Base-by-base conservation (phyloP, 2,888 invertebrate species). In the Apoda limacodes region DNA sequence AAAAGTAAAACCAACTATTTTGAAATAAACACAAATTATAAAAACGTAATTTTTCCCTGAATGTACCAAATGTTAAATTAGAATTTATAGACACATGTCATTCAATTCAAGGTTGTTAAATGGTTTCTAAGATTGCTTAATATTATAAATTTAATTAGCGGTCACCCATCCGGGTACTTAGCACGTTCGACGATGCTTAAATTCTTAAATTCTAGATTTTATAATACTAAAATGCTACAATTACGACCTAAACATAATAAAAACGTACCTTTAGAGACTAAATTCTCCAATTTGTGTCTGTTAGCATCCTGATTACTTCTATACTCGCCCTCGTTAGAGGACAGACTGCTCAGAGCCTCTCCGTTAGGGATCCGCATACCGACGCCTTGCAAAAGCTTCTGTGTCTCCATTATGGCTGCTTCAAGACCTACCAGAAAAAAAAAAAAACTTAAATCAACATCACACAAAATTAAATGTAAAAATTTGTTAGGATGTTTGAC, bases 361-460 rank as follows among this genome's bases (percentile, higher is more conserved):
- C 60, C 69, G 34, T 63, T 63, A 22, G 55, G 57, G 0, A 47
- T 30, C 0, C 59, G 48, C 1, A 48, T 23, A 1, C 64, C 66
- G 1, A 82, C 83, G 27, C 75, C 67, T 22, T 83, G 81, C 3
- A 85, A 67, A 9, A 83, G 82, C 45, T 83, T 83, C 48, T 84
- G 83, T 1, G 85, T 85, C 35, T 83, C 81, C 4, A 82, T 48
- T 32, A 86, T 85, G 0, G 85, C 85, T 20, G 83, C 75, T 54
- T 84, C 83, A 3, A 85, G 54, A 32, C 80, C 82, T 75, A 49
- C 2, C 9, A 4, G n/a, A n/a, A 10, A 5, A 19, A 12, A 5
- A 12, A 21, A 4, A 9, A 2, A 21, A 10, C 9, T 9, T 24
- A 5, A 13, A 12, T 9, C 12, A 11, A 24, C 6, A 4, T 12